A percentile compares a stretch with the other conserved stretches of the same genome.
Evolutionary conservation across 1,140 invertebrate genomes (phyloP).

Genomic region (Diorhabda sublineata): DNA sequence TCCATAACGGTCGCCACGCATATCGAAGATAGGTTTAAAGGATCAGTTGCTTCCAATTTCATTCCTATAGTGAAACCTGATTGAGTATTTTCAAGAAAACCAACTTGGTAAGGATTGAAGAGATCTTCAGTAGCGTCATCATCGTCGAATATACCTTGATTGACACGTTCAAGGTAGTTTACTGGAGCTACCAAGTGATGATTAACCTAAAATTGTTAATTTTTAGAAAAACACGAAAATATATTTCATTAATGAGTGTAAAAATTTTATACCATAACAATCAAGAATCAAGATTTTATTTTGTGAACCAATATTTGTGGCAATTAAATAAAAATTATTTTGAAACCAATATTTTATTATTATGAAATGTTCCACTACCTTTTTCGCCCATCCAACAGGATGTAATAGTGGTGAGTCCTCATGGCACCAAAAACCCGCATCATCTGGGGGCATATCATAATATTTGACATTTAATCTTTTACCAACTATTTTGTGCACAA

Average conservation of each 20-base stretch:
- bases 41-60: slow-evolving; percentile 96
- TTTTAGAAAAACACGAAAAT: not conserved
- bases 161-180: slow-evolving; percentile 67
- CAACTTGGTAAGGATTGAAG: slow-evolving; percentile 57
- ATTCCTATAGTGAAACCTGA: slow-evolving; percentile 75
- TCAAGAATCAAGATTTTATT: no score
- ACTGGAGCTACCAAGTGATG: slow-evolving; percentile 80
- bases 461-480: slow-evolving; percentile 88
- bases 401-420: slow-evolving; percentile 92
- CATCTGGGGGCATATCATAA: slow-evolving; percentile 73
- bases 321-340: no score
- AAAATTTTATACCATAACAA: no score
- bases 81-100: slow-evolving; percentile 32
- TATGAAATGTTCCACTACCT: slow-evolving; percentile 39
- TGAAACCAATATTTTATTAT: no score
- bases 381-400: slow-evolving; percentile 87
- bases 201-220: slow-evolving; percentile 57
- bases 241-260: not conserved
- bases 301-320: no score
- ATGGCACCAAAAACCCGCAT: slow-evolving; percentile 92
- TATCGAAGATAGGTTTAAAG: slow-evolving; percentile 87
- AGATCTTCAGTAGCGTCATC: slow-evolving; percentile 73
- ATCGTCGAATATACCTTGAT: slow-evolving; percentile 51
- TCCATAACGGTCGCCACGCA: slow-evolving; percentile 94
- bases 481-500: slow-evolving; percentile 84